Base-by-base conservation (phyloP, 2,797 vertebrate genomes). In the Diceros bicornis region DNA sequence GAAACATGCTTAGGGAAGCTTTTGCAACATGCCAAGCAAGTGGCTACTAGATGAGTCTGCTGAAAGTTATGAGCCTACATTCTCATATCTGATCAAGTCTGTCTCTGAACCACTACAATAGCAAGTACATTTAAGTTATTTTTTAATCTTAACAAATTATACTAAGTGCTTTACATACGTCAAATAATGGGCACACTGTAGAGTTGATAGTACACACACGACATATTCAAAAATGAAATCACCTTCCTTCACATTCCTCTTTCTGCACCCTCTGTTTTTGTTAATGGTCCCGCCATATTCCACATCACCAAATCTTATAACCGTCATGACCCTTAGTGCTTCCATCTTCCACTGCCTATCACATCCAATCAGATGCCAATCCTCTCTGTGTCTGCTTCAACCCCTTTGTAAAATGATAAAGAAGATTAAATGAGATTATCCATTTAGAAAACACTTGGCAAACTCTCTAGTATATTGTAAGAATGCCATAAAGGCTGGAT, bases 121-220 rank as follows among this genome's bases (percentile, higher is more conserved):
- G 8, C 25, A 87, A 86, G 34, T 41, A 87, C 25, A 69, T 47
- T 92, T 29, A 94, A 75, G 29, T 6, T 75, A 9, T 75, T 77
- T 83, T 71, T 95, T 8, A 59, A 59, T 50, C n/a, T 79, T 61
- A 57, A 92, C 34, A 86, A 93, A 83, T 91, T 91, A 89, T 81
- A 93, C 69, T 86, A 83, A 64, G 12, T 86, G 59, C 64, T 94
- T 93, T 94, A 93, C 92, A 79, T 52, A 92, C 79, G 44, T 57
- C 86, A 94, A 89, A 89, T 34, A 74, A 7, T 37, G 14, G 23
- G 4, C 10, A 52, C 29, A 71, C 21, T 75, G 4, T 27, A 57
- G 20, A 34, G 27, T 27, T 18, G 1, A 25, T 9, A 50, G 18
- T 34, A 85, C 6, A 13, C 21, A 86, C 1, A 50, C 17, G 74